Conservation (phyloP, 2,113 vertebrate species). For the Butorides virescens region DNA sequence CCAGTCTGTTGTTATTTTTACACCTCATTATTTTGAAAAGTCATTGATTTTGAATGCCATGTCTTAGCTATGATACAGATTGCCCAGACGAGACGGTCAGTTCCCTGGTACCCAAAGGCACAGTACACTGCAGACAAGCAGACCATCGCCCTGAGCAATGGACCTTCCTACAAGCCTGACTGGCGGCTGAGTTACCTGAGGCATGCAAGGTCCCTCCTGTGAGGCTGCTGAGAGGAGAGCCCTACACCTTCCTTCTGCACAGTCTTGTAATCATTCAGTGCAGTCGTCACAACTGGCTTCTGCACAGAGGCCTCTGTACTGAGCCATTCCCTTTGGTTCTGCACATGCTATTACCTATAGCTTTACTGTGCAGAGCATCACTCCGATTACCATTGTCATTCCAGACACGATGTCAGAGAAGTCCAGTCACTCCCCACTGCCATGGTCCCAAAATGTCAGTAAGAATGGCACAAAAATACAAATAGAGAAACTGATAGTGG, state of each 20-base stretch:
- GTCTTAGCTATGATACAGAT: background rate
- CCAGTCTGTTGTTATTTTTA: background rate
- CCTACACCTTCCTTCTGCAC: background rate
- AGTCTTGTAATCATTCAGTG: rapidly evolving
- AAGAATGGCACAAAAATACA: background rate
- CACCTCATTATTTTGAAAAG: background rate
- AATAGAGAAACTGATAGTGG: rapidly evolving
- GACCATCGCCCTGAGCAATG: background rate
- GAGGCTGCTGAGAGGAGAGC: background rate
- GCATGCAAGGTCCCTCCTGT: background rate
- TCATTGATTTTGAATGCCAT: background rate
- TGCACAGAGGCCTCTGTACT: background rate
- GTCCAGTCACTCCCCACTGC: background rate
- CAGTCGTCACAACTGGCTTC: background rate
- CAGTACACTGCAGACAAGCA: background rate
- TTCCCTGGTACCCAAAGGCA: background rate
- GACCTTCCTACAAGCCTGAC: background rate
- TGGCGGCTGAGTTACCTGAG: background rate
- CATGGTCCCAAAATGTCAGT: background rate
- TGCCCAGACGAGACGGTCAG: background rate
- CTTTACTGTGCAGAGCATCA: background rate
- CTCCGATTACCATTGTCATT: background rate
- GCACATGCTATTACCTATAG: background rate
- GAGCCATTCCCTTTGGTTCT: background rate
- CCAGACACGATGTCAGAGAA: background rate